These are phyloP conservation scores for Murina feae DNA, from an alignment of 2,113 vertebrate genomes.

Conservation along the genomic window DNA sequence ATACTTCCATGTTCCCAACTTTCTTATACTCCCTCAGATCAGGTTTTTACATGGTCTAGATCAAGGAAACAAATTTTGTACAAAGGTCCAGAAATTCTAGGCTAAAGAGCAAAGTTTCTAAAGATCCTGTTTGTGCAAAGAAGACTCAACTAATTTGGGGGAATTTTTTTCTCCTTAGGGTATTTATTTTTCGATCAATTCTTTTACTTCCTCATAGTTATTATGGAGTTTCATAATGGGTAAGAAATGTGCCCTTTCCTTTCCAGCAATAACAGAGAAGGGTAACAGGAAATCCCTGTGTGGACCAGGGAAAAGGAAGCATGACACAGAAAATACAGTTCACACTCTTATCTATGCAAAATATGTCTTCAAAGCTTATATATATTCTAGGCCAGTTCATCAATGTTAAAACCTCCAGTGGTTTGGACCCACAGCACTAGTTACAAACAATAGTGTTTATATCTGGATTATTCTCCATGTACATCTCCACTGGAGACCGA, in stretches of 20 bases:
- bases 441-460: background rate
- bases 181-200: background rate
- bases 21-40: background rate
- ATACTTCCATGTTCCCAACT: background rate
- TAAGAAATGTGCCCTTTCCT: background rate
- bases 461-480: background rate
- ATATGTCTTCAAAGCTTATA: background rate
- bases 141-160: background rate
- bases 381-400: background rate
- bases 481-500: background rate
- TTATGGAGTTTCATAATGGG: background rate
- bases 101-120: background rate
- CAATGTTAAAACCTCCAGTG: background rate
- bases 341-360: background rate
- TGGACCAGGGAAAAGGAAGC: background rate
- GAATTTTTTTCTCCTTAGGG: background rate
- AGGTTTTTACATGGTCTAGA: background rate
- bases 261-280: background rate
- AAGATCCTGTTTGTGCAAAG: background rate
- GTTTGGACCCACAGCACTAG: background rate
- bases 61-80: background rate
- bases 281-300: background rate
- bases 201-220: background rate
- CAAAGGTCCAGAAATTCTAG: background rate
- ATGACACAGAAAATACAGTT: background rate